phyloP scores from a whole-genome alignment of 2,797 vertebrate genomes.

The Geotrypetes seraphini region DNA sequence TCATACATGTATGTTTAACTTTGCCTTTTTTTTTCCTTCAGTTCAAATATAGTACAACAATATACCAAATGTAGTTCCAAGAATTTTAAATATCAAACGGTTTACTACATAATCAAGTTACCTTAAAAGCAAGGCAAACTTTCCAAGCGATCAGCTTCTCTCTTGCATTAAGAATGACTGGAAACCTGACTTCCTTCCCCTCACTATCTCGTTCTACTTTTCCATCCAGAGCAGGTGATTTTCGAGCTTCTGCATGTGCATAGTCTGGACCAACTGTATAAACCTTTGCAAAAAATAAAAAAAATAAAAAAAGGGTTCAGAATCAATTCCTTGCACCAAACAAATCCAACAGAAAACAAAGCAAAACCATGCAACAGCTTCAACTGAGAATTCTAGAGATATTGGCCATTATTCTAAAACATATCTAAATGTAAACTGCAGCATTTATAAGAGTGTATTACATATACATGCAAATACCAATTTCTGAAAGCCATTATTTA shows the following conservation, averaged over 20 bases:
- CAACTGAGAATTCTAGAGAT: background rate
- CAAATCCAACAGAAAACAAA: no score
- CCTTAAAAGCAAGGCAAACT: constrained; percentile 84
- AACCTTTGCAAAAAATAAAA: no score
- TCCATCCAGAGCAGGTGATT: constrained; percentile 78
- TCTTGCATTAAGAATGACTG: constrained; percentile 77
- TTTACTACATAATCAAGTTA: no score
- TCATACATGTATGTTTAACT: no score
- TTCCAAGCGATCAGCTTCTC: constrained; percentile 86
- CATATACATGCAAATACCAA: no score
- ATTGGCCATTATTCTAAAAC: background rate
- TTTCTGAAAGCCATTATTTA: no score
- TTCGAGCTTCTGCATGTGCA: constrained; percentile 78
- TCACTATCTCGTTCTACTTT: constrained; percentile 81
- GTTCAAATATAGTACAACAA: background rate
- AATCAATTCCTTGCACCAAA: background rate
- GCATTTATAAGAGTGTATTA: no score
- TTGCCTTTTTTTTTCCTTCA: background rate
- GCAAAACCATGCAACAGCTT: no score
- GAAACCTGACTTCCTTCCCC: constrained; percentile 82
- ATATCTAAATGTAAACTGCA: no score
- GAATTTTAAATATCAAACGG: no score
- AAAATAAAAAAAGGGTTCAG: constrained; percentile 3
- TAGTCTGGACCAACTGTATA: constrained; percentile 84
- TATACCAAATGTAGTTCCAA: constrained; percentile 3